These are phyloP conservation scores for Acrossocheilus fasciatus DNA, from an alignment of 2,797 vertebrate species.

Conservation along the genomic window DNA sequence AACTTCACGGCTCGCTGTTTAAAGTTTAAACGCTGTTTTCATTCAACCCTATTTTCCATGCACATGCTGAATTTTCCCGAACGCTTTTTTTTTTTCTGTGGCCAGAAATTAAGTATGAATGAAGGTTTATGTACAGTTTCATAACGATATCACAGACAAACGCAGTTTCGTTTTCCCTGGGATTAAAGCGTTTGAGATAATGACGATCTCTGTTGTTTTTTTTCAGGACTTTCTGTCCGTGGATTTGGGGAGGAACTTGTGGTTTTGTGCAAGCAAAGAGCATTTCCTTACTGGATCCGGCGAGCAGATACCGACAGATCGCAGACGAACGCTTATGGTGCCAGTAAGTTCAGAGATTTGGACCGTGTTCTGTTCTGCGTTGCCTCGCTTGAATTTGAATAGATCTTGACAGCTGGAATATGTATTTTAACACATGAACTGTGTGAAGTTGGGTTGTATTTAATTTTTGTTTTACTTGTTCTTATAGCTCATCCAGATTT, in stretches of 20 bases:
- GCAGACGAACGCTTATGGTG: conserved; percentile 67
- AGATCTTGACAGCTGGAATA: conserved; percentile 55
- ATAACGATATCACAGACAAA: background rate
- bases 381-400: conserved; percentile 68
- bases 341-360: conserved; percentile 74
- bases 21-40: conserved; percentile 19
- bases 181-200: conserved; percentile 26
- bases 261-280: conserved; percentile 62
- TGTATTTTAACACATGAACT: conserved; percentile 12
- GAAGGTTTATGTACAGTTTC: conserved; percentile 15
- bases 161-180: conserved; percentile 20
- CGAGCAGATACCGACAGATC: conserved; percentile 62
- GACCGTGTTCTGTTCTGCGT: conserved; percentile 53
- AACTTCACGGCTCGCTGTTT: conserved; percentile 1
- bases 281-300: conserved; percentile 68
- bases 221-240: conserved; percentile 62
- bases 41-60: background rate
- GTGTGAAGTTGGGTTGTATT: background rate
- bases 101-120: conserved; percentile 4
- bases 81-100: background rate
- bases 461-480: background rate
- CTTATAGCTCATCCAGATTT: background rate
- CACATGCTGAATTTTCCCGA: background rate
- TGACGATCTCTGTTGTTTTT: conserved; percentile 14
- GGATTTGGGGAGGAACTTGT: conserved; percentile 64